phyloP scores from a whole-genome alignment of 2,888 invertebrate genomes.

The Atrina japonica region DNA sequence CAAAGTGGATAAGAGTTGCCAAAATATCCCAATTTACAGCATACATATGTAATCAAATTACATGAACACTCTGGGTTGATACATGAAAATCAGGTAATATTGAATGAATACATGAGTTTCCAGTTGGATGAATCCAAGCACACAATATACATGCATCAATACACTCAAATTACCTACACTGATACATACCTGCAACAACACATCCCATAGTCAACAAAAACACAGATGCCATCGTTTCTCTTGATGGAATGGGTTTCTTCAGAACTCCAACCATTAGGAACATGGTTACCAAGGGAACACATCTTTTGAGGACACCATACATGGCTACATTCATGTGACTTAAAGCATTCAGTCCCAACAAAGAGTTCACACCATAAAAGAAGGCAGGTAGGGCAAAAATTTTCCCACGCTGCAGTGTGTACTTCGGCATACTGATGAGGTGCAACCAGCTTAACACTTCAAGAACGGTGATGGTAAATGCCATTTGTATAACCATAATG shows the following conservation, averaged over 20 bases:
- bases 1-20: too few species aligned
- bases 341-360: constrained; percentile 82
- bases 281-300: constrained; percentile 81
- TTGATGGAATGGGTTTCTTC: constrained; percentile 76
- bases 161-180: background rate
- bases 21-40: too few species aligned
- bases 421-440: constrained; percentile 76
- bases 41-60: background rate
- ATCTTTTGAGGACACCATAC: constrained; percentile 83
- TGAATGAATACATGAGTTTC: background rate
- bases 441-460: constrained; percentile 75
- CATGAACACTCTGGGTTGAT: background rate
- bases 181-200: constrained; percentile 80
- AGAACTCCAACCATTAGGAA: constrained; percentile 78
- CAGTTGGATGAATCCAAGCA: background rate
- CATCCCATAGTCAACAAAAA: constrained; percentile 80
- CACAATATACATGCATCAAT: too few species aligned
- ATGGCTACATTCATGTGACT: constrained; percentile 83
- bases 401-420: constrained; percentile 79
- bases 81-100: background rate
- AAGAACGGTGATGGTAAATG: constrained; percentile 79
- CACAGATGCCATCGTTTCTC: constrained; percentile 74
- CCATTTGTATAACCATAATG: constrained; percentile 82
- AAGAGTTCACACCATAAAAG: constrained; percentile 81
- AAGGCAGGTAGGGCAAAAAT: constrained; percentile 81